Conservation (phyloP, 1,140 invertebrate genomes). For the Diprion similis region DNA sequence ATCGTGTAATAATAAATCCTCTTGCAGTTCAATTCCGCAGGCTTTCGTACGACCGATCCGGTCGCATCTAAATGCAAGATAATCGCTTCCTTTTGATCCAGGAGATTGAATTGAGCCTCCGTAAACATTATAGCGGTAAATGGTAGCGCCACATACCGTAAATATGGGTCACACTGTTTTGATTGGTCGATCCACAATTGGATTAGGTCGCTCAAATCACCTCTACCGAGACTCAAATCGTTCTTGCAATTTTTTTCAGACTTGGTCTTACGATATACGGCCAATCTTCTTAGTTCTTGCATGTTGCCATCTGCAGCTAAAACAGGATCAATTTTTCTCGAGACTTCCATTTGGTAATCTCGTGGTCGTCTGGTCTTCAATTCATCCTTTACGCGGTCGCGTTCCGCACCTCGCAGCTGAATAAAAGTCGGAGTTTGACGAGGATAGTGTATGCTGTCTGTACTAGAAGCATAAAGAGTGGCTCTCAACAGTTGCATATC, state of each 20-base stretch:
- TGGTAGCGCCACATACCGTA: constrained; percentile 16
- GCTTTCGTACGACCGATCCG: constrained; percentile 13
- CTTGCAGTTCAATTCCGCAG: not conserved
- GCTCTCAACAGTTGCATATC: not conserved
- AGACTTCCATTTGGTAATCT: not conserved
- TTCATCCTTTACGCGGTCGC: not conserved
- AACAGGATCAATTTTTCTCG: not conserved
- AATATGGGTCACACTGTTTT: constrained; percentile 17
- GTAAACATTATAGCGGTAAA: constrained; percentile 9
- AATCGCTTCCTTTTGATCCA: not conserved
- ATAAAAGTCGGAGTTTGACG: not conserved
- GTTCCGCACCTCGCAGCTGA: not conserved
- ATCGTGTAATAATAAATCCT: constrained; percentile 16
- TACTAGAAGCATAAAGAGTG: not conserved
- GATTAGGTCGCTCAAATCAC: not conserved
- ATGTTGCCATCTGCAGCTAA: not conserved
- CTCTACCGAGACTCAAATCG: not conserved
- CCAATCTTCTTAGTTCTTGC: not conserved
- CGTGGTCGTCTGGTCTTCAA: not conserved
- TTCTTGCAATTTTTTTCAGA: not conserved
- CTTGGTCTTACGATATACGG: not conserved
- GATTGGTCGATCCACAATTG: not conserved
- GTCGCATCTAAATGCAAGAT: constrained; percentile 20
- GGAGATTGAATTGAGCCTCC: constrained; percentile 6
- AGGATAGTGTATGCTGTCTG: not conserved